These are phyloP conservation scores for Tortrix viridana DNA, from an alignment of 2,888 invertebrate genomes.

Conservation along the genomic window DNA sequence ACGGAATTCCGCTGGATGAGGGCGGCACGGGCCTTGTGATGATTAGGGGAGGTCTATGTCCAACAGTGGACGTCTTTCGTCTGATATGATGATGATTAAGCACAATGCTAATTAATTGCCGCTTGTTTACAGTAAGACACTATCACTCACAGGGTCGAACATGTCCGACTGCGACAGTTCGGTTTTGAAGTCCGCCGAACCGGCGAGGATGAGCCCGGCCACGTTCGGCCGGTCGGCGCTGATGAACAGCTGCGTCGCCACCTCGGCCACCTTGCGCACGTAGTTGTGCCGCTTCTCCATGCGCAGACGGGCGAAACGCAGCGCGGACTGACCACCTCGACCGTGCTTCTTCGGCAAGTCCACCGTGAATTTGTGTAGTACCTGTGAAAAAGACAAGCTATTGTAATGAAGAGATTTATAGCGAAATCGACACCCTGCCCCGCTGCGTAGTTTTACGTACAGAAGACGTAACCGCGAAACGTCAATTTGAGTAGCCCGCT, in stretches of 20 bases:
- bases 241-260: conserved; percentile 97
- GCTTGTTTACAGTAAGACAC: neutral
- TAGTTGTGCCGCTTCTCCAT: conserved; percentile 99
- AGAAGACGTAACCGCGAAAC: no score
- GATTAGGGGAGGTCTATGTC: no score
- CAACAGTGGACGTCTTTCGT: no score
- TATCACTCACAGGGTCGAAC: conserved; percentile 97
- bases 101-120: no score
- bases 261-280: conserved; percentile 94
- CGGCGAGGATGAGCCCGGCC: conserved; percentile 98
- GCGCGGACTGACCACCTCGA: conserved; percentile 99
- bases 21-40: no score
- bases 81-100: no score
- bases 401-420: no score
- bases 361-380: conserved; percentile 98
- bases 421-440: no score
- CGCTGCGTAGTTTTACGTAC: no score
- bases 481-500: no score
- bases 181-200: conserved; percentile 99
- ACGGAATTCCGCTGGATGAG: no score
- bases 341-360: conserved; percentile 99
- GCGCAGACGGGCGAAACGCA: conserved; percentile 99
- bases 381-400: conserved; percentile 70
- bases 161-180: conserved; percentile 99
- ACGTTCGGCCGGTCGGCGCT: conserved; percentile 99